These are phyloP conservation scores for Tragopan temminckii DNA, from an alignment of 2,797 vertebrate genomes.

Conservation along the genomic window DNA sequence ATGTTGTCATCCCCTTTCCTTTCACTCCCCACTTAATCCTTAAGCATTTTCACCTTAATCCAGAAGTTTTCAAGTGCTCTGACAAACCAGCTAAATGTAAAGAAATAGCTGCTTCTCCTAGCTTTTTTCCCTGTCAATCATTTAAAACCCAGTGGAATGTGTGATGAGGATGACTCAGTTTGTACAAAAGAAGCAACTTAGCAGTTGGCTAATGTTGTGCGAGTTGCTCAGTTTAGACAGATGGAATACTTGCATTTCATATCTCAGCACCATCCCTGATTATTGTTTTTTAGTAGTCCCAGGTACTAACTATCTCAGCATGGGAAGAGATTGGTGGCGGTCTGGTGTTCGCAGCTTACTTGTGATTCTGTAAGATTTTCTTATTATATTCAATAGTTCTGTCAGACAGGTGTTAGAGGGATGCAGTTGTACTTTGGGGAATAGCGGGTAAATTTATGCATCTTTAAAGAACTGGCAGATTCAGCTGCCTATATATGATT, in stretches of 20 bases:
- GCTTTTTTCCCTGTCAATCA: slow-evolving; percentile 72
- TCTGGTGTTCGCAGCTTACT: slow-evolving; percentile 59
- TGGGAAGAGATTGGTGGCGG: slow-evolving; percentile 40
- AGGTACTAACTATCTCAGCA: slow-evolving; percentile 53
- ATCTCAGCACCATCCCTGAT: slow-evolving; percentile 24
- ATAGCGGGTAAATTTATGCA: slow-evolving; percentile 71
- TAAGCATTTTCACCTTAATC: slow-evolving; percentile 77
- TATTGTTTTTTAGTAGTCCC: slow-evolving; percentile 35
- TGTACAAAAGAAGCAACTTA: slow-evolving; percentile 62
- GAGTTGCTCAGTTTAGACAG: slow-evolving; percentile 62
- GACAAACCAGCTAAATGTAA: slow-evolving; percentile 73
- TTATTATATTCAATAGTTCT: slow-evolving; percentile 64
- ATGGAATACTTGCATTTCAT: slow-evolving; percentile 53
- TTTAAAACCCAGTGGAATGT: slow-evolving; percentile 62
- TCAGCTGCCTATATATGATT: slow-evolving; percentile 67
- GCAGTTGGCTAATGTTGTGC: slow-evolving; percentile 68
- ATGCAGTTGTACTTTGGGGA: slow-evolving; percentile 67
- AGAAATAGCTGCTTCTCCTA: slow-evolving; percentile 71
- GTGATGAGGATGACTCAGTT: slow-evolving; percentile 69
- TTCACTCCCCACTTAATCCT: slow-evolving; percentile 71
- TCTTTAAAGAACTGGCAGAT: slow-evolving; percentile 75
- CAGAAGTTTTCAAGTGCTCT: slow-evolving; percentile 74
- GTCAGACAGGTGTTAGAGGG: slow-evolving; percentile 68
- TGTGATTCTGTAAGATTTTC: slow-evolving; percentile 69
- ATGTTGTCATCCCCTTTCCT: slow-evolving; percentile 63